Percentiles rank a stretch among this genome's conserved stretches.
Conservation (phyloP, 2,797 vertebrate genomes). For the Harpagifer antarcticus region DNA sequence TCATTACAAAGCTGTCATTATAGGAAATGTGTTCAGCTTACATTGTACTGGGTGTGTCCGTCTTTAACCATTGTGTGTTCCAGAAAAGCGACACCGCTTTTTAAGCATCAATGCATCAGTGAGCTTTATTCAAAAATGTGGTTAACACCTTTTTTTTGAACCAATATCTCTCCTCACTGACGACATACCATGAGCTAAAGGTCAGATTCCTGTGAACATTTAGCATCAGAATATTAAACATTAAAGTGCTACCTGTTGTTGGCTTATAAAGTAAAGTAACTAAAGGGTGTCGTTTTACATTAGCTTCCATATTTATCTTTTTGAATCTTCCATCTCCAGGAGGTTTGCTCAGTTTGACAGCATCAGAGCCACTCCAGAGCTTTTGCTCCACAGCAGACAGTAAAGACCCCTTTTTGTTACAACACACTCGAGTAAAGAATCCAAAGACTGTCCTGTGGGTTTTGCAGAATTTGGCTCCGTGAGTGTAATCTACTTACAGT, state of each 20-base stretch:
- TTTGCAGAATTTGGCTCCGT: constrained; percentile 92
- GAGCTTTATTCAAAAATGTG: constrained; percentile 62
- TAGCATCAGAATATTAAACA: constrained; percentile 23
- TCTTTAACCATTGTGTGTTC: constrained; percentile 50
- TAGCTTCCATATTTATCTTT: constrained; percentile 7
- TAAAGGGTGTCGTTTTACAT: constrained; percentile 7
- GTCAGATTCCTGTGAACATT: constrained; percentile 62
- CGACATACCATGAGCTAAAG: constrained; percentile 32
- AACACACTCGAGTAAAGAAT: constrained; percentile 86
- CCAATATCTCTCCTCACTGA: constrained; percentile 60
- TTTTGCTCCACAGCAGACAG: constrained; percentile 88
- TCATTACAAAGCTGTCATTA: constrained; percentile 11
- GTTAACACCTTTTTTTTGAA: constrained; percentile 79
- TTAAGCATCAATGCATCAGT: constrained; percentile 61
- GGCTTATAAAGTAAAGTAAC: constrained; percentile 12
- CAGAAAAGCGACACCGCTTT: constrained; percentile 53
- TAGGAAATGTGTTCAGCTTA: constrained; percentile 46
- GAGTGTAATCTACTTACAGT: constrained; percentile 85
- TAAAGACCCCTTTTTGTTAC: constrained; percentile 89
- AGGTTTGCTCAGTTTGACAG: constrained; percentile 85
- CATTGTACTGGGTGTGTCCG: constrained; percentile 62
- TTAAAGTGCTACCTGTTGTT: constrained; percentile 10
- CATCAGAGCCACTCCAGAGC: constrained; percentile 87
- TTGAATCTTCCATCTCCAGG: constrained; percentile 84
- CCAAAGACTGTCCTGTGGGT: constrained; percentile 89